Conservation (phyloP, 2,888 invertebrate species). For the Pristionchus arcanus region DNA sequence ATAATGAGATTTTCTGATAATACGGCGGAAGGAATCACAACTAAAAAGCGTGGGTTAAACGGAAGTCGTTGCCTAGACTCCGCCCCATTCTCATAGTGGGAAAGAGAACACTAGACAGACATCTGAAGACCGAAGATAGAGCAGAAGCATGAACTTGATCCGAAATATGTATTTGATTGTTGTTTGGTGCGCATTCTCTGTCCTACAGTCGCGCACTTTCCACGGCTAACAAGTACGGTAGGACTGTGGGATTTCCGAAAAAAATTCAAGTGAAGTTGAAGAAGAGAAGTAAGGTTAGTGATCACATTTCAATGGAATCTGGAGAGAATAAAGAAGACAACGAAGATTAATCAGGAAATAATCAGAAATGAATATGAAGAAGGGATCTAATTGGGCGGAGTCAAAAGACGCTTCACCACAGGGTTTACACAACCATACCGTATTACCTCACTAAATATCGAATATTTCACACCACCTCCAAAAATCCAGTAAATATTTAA, state of each 20-base stretch:
- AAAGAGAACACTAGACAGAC: constrained; percentile 19
- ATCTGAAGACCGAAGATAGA: neutral
- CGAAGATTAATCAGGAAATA: neutral
- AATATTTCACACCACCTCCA: neutral
- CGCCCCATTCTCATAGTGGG: neutral
- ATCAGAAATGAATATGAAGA: neutral
- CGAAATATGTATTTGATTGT: constrained; percentile 30
- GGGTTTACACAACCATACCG: neutral
- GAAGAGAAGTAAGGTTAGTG: neutral
- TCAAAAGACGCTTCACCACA: neutral
- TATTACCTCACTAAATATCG: constrained; percentile 1
- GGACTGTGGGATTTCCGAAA: neutral
- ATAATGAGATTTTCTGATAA: neutral
- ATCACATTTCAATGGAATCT: neutral
- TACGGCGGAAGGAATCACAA: neutral
- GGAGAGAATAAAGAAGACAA: neutral
- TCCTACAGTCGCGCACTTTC: constrained; percentile 16
- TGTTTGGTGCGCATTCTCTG: constrained; percentile 29
- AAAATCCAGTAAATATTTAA: neutral
- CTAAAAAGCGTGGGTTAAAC: neutral
- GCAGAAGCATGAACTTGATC: constrained; percentile 9
- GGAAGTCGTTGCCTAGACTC: neutral
- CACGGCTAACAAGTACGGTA: constrained; percentile 21
- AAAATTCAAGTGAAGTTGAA: neutral
- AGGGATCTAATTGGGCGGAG: neutral